Percentiles rank a stretch among this genome's conserved stretches.
These are phyloP conservation scores for Tetropium fuscum DNA, from an alignment of 2,888 invertebrate genomes.

Conservation along the genomic window DNA sequence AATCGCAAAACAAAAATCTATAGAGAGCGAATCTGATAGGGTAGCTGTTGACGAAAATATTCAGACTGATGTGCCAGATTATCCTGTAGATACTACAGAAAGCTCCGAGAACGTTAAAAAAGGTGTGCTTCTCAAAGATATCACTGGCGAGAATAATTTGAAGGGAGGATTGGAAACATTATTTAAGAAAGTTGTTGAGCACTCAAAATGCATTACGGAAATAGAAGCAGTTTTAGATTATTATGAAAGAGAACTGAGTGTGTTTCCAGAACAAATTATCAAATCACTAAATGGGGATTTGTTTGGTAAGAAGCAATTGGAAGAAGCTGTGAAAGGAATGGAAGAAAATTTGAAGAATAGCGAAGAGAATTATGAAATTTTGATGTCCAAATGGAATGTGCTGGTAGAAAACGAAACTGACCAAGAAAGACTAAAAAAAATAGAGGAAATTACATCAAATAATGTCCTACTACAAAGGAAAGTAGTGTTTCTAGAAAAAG, in stretches of 20 bases:
- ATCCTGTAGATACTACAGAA: neutral
- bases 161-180: constrained; percentile 10
- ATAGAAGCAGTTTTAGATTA: neutral
- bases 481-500: constrained; percentile 56
- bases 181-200: constrained; percentile 7
- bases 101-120: neutral
- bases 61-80: neutral
- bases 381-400: constrained; percentile 42
- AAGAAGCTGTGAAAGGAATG: constrained; percentile 23
- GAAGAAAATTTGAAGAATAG: neutral
- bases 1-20: constrained; percentile 11
- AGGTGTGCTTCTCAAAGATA: neutral
- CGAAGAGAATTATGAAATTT: constrained; percentile 43
- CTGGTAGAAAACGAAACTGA: constrained; percentile 39
- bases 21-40: neutral
- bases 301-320: constrained; percentile 24
- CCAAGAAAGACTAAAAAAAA: constrained; percentile 39
- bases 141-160: constrained; percentile 13
- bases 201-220: neutral
- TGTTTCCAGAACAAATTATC: constrained; percentile 18
- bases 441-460: constrained; percentile 52
- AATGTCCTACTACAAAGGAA: constrained; percentile 58
- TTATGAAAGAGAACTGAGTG: constrained; percentile 6
- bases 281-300: constrained; percentile 15
- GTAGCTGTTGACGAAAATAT: neutral